A percentile compares a stretch with the other conserved stretches of the same genome.
Evolutionary conservation across 2,888 invertebrate species (phyloP).

Genomic region (Penaeus monodon): DNA sequence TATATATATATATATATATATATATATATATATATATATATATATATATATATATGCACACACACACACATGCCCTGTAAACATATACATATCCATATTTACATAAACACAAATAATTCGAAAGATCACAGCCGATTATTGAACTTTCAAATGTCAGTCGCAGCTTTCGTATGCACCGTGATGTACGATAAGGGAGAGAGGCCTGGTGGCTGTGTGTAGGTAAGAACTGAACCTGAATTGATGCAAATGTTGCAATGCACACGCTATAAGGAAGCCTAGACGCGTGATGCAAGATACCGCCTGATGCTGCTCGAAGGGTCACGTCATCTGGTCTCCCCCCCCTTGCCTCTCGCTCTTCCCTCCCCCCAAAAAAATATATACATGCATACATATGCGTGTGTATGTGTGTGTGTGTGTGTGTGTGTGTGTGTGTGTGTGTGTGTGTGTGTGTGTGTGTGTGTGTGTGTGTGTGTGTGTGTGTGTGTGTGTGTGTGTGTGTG

Average conservation of each 20-base stretch:
- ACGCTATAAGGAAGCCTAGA: no score
- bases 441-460: neutral
- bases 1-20: neutral
- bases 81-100: neutral
- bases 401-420: neutral
- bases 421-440: neutral
- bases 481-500: constrained; percentile 16
- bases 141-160: no score
- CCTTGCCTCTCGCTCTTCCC: neutral
- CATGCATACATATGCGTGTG: neutral
- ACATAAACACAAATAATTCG: neutral
- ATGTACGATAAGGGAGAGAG: no score
- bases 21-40: neutral
- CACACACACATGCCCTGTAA: neutral
- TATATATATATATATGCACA: neutral
- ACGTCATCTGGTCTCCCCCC: no score
- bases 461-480: neutral
- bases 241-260: no score
- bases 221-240: no score
- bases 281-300: no score
- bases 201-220: no score
- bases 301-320: no score
- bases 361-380: neutral
- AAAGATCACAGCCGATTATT: neutral
- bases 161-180: no score